A percentile compares a stretch with the other conserved stretches of the same genome.
These are phyloP conservation scores for Caretta caretta DNA, from an alignment of 2,113 vertebrate genomes.

Conservation along the genomic window DNA sequence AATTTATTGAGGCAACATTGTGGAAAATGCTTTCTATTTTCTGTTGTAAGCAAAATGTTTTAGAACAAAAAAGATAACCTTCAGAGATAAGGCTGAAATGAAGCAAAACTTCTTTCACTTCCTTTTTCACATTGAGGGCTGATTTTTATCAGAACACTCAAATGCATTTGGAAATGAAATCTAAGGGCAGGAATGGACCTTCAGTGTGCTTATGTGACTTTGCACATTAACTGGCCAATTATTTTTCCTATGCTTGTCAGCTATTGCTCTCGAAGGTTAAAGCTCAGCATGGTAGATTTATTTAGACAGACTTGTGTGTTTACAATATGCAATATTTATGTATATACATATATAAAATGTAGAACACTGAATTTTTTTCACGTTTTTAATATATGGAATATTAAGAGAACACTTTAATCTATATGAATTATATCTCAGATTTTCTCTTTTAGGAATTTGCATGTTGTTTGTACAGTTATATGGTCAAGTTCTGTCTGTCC, in stretches of 20 bases:
- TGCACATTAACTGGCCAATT: slow-evolving; percentile 18
- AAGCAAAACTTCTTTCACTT: slow-evolving; percentile 71
- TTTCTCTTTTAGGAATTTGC: neutral
- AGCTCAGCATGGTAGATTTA: neutral
- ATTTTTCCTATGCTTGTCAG: neutral
- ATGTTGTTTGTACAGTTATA: neutral
- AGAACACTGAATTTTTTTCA: neutral
- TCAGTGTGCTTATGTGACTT: slow-evolving; percentile 37
- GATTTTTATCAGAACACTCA: slow-evolving; percentile 77
- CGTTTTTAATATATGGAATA: neutral
- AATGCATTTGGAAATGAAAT: slow-evolving; percentile 71
- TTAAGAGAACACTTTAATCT: neutral
- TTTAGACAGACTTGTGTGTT: neutral
- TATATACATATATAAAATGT: neutral
- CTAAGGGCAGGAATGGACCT: slow-evolving; percentile 28
- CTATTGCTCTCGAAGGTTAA: neutral
- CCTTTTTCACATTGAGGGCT: slow-evolving; percentile 60
- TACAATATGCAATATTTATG: neutral
- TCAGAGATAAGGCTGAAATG: slow-evolving; percentile 72
- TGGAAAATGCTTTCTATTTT: slow-evolving; percentile 51
- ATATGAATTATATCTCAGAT: neutral
- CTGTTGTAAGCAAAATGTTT: slow-evolving; percentile 59
- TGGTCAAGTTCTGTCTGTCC: neutral
- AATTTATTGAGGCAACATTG: slow-evolving; percentile 56
- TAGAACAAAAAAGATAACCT: slow-evolving; percentile 72